phyloP scores from a whole-genome alignment of 2,888 invertebrate species.

The Ecdyonurus torrentis region DNA sequence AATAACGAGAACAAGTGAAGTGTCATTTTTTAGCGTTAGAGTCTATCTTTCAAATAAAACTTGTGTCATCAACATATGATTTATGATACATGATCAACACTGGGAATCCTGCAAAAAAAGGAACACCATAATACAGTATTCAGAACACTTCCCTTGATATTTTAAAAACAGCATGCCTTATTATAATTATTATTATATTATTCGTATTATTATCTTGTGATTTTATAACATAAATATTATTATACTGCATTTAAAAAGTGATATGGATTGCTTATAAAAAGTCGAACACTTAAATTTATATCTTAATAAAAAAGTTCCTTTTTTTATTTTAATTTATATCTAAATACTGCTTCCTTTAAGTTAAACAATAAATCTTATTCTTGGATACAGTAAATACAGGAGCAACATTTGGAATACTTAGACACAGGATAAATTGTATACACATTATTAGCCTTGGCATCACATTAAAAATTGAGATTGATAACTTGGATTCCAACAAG shows the following conservation, averaged over 20 bases:
- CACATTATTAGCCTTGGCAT: neutral
- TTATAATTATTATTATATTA: no score
- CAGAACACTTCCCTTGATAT: conserved; percentile 6
- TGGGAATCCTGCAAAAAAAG: no score
- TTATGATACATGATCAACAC: no score
- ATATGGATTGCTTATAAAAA: neutral
- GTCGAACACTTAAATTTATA: neutral
- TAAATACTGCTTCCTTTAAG: neutral
- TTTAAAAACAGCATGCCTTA: neutral
- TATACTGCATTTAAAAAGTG: neutral
- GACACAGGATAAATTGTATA: neutral
- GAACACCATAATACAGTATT: conserved; percentile 6
- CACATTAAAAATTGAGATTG: neutral
- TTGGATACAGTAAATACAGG: neutral
- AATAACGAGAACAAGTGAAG: no score
- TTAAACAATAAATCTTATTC: neutral
- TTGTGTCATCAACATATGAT: no score
- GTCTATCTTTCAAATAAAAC: no score
- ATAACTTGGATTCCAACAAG: conserved; percentile 11
- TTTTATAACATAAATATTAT: neutral
- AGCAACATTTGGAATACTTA: neutral
- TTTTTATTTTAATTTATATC: neutral
- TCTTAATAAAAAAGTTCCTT: neutral
- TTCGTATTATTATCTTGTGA: neutral
- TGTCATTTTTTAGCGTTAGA: no score